Base-by-base conservation (phyloP, 2,113 vertebrate genomes). In the Pristiophorus japonicus region DNA sequence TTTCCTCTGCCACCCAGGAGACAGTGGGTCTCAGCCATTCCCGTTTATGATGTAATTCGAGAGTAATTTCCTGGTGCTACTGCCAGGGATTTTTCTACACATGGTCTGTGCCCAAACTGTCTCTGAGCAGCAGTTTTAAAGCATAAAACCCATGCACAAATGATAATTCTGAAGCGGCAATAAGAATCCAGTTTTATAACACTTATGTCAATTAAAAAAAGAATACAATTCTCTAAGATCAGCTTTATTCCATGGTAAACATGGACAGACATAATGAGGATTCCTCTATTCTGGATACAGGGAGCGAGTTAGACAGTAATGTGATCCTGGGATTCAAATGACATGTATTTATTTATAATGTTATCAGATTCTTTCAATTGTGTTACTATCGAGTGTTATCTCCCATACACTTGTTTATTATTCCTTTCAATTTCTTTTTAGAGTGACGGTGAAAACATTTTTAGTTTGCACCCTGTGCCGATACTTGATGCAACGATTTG, bases 1-100 rank as follows among this genome's bases (percentile, higher is more conserved):
- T n/a, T 92, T 65, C 59, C 59, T 38, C 59, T 92, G 59, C 88
- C 55, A 92, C 47, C 87, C 55, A 38, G 88, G 88, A 92, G 88
- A 92, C 88, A 92, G 55, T 38, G 88, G 88, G 30, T 92, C 88
- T 38, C 59, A 92, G 16, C 59, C 63, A 38, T 92, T 92, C 88
- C n/a, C 88, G 18, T 92, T 92, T 63, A 92, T 92, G 88, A 63
- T 92, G 88, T 92, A 92, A 92, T 92, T 92, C 62, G 59, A 92
- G 88, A 38, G 59, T 38, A 92, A 92, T 92, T 92, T 92, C 88
- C 88, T 92, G 88, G 59, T 63, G 88, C 63, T 63, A 63, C 34
- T n/a, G 88, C 88, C 88, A 92, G 88, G 34, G 59, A 92, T 92
- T n/a, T 92, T 63, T 92, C 59, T 22, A 38, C 59, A 92, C 59